Conservation (phyloP, 2,888 invertebrate species). For the Andrena haemorrhoa region DNA sequence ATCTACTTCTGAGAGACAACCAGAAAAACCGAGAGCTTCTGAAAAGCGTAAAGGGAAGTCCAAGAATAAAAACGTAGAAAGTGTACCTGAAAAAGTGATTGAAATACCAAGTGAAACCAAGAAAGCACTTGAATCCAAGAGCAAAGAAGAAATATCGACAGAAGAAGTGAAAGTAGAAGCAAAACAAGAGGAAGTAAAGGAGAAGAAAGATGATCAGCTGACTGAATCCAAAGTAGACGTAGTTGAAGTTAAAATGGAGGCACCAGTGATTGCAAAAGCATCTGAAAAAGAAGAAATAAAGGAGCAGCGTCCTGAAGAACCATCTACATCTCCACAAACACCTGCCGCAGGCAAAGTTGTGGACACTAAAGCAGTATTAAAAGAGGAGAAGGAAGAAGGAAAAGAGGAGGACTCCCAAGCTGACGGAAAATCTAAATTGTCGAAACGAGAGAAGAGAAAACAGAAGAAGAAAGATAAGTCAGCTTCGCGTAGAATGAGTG, state of each 20-base stretch:
- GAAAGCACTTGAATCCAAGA: neutral
- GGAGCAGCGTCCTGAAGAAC: conserved; percentile 28
- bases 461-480: conserved; percentile 43
- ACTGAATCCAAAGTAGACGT: neutral
- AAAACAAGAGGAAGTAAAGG: neutral
- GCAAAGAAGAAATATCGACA: conserved; percentile 1
- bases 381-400: neutral
- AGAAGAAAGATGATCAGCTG: neutral
- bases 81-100: neutral
- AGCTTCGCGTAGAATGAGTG: conserved; percentile 15
- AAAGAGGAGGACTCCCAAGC: neutral
- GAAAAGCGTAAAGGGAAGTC: conserved; percentile 43
- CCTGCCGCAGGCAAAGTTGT: conserved; percentile 41
- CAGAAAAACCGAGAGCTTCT: conserved; percentile 3
- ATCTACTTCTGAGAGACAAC: conserved; percentile 41
- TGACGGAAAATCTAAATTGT: conserved; percentile 31
- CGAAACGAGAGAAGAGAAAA: conserved; percentile 39
- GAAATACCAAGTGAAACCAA: neutral
- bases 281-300: neutral
- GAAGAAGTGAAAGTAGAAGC: neutral
- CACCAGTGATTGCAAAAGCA: neutral
- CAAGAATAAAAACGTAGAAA: conserved; percentile 13
- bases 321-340: conserved; percentile 16
- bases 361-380: conserved; percentile 10
- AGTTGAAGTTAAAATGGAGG: neutral